A percentile compares a stretch with the other conserved stretches of the same genome.
These are phyloP conservation scores for Cetoscarus ocellatus DNA, from an alignment of 2,797 vertebrate species.

Conservation along the genomic window DNA sequence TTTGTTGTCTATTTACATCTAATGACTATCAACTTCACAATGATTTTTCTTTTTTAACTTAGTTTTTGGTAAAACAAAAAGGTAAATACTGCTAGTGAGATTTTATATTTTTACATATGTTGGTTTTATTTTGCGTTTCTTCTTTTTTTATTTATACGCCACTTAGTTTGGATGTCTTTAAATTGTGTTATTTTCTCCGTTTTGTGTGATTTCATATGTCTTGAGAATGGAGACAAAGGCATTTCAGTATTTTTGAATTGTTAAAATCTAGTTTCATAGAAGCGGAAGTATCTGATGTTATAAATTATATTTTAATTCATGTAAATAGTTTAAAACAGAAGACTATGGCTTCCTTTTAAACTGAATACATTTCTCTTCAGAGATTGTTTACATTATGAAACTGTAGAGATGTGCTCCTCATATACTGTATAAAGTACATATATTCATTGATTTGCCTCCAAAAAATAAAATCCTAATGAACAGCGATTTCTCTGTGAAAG, in stretches of 20 bases:
- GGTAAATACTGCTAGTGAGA: conserved; percentile 87
- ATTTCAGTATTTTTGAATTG: conserved; percentile 99
- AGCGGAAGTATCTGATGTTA: conserved; percentile 97
- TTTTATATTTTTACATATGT: conserved; percentile 92
- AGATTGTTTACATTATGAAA: conserved; percentile 99
- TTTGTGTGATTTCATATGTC: conserved; percentile 94
- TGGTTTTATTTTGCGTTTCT: conserved; percentile 82
- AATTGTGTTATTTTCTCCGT: conserved; percentile 87
- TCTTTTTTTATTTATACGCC: conserved; percentile 93
- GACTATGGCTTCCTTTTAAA: conserved; percentile 96
- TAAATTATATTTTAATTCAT: conserved; percentile 99
- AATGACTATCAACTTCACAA: conserved; percentile 86
- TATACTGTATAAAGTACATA: conserved; percentile 98
- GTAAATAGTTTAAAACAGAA: conserved; percentile 97
- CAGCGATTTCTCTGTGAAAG: conserved; percentile 27
- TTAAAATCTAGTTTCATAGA: conserved; percentile 99
- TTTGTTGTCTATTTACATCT: conserved; percentile 82
- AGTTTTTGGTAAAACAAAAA: conserved; percentile 84
- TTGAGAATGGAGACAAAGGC: conserved; percentile 89
- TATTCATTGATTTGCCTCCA: conserved; percentile 98
- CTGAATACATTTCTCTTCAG: conserved; percentile 93
- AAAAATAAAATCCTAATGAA: conserved; percentile 91
- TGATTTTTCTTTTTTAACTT: conserved; percentile 82
- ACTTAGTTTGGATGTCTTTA: conserved; percentile 93
- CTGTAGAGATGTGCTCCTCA: conserved; percentile 99